Base-by-base conservation (phyloP, 2,888 invertebrate genomes). In the Acronicta leporina region DNA sequence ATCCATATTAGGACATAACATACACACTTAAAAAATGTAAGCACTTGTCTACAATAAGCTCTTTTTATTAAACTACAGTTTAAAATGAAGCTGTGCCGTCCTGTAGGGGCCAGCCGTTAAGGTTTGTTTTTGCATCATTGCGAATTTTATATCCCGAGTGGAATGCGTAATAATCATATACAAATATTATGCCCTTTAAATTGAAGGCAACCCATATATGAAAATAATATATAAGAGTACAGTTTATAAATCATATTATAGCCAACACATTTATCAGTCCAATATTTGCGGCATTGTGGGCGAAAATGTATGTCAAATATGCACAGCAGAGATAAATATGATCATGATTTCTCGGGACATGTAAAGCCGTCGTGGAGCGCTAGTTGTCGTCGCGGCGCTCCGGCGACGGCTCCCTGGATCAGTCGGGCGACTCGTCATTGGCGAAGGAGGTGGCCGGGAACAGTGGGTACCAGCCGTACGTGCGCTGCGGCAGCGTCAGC, bases 391-490 rank as follows among this genome's bases (percentile, higher is more conserved):
- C 87, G 77, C 83, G 88, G 81, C 90, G 91, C 86, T 94, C 94
- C 86, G 94, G 94, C 92, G 94, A 94, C 92, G 93, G 93, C 91
- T 94, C 94, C 75, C 93, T 87, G 81, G 92, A 94, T 94, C 94
- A 94, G 87, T 94, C 94, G 81, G 94, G 94, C 66, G 94, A 94
- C 80, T 95, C 95, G 85, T 95, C 92, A 75, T 88, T 97, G 25
- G 96, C 97, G 69, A 97, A 95, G 53, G 97, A 97, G 81, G 97
- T 97, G 87, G 98, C 97, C 38, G 98, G 97, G 92, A 98, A 98
- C 73, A 99, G 95, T 67, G 98, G 97, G 94, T 98, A 99, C 98
- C 98, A 98, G 71, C 98, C 97, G 81, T 96, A 96, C 45, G 97
- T 97, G 79, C 97, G 96, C 86, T 97, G 97, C 30, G 97, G 96